These are phyloP conservation scores for Tricholauxania praeusta DNA, from an alignment of 2,888 invertebrate genomes.

Conservation along the genomic window DNA sequence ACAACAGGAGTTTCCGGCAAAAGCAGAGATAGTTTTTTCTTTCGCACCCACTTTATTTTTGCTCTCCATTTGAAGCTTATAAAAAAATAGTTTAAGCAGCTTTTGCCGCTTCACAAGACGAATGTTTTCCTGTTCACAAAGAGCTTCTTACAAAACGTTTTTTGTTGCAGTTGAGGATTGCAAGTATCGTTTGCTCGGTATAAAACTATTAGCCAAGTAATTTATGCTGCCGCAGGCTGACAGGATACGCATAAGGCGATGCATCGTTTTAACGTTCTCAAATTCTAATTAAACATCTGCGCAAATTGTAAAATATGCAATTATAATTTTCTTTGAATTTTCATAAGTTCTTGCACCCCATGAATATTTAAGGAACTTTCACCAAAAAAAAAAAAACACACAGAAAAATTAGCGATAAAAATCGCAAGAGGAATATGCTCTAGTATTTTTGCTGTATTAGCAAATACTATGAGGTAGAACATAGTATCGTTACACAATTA, in stretches of 20 bases:
- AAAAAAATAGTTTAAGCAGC: constrained; percentile 5
- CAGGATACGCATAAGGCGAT: background rate
- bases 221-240: constrained; percentile 39
- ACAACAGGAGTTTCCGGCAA: background rate
- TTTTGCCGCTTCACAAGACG: background rate
- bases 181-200: too few relatives aligned
- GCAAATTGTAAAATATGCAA: constrained; percentile 66
- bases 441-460: too few relatives aligned
- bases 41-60: too few relatives aligned
- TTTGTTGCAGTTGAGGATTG: too few relatives aligned
- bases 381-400: constrained; percentile 7
- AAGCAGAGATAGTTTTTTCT: constrained; percentile 5
- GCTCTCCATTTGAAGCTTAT: constrained; percentile 3
- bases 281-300: constrained; percentile 55
- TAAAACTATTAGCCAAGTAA: constrained; percentile 8
- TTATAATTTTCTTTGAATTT: constrained; percentile 62
- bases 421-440: too few relatives aligned
- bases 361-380: constrained; percentile 20
- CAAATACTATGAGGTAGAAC: too few relatives aligned
- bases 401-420: background rate
- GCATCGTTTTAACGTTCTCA: constrained; percentile 47
- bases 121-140: too few relatives aligned
- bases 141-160: too few relatives aligned
- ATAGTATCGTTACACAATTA: too few relatives aligned
- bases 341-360: constrained; percentile 43